Conservation (phyloP, 2,797 vertebrate genomes). For the Lutjanus argentimaculatus region DNA sequence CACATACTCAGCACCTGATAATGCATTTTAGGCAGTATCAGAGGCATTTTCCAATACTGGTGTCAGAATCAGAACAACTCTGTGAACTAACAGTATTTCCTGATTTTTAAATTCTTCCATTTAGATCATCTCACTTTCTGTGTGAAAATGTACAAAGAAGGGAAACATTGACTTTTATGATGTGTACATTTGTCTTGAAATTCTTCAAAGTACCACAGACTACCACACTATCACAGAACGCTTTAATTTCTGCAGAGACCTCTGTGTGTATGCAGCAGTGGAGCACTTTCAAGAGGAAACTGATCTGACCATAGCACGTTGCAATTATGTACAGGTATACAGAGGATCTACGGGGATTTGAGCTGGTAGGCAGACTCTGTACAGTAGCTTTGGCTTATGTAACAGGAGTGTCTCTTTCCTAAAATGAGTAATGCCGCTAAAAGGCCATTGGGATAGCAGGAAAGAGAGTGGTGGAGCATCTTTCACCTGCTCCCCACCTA, state of each 20-base stretch:
- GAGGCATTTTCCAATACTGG: no score
- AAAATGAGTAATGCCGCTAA: constrained; percentile 78
- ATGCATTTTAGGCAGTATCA: no score
- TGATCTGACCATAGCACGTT: constrained; percentile 38
- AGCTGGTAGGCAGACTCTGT: constrained; percentile 63
- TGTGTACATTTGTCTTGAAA: neutral
- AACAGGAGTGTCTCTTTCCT: constrained; percentile 76
- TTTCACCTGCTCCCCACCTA: constrained; percentile 76
- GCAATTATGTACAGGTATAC: constrained; percentile 57
- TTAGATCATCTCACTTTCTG: neutral
- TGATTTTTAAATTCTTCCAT: neutral
- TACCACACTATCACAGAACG: neutral
- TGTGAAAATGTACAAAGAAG: neutral
- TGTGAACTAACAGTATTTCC: neutral
- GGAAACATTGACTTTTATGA: neutral
- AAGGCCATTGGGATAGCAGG: constrained; percentile 74
- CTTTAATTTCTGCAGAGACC: neutral
- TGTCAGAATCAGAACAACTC: no score
- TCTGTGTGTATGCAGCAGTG: neutral
- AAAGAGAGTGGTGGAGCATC: constrained; percentile 67
- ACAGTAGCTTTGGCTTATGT: constrained; percentile 65
- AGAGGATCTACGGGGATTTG: constrained; percentile 59
- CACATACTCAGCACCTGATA: no score
- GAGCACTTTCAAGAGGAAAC: constrained; percentile 18
- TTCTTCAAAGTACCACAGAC: neutral